Evolutionary conservation across 2,888 invertebrate genomes (phyloP).

Genomic region (Hypselothyrea guttata): DNA sequence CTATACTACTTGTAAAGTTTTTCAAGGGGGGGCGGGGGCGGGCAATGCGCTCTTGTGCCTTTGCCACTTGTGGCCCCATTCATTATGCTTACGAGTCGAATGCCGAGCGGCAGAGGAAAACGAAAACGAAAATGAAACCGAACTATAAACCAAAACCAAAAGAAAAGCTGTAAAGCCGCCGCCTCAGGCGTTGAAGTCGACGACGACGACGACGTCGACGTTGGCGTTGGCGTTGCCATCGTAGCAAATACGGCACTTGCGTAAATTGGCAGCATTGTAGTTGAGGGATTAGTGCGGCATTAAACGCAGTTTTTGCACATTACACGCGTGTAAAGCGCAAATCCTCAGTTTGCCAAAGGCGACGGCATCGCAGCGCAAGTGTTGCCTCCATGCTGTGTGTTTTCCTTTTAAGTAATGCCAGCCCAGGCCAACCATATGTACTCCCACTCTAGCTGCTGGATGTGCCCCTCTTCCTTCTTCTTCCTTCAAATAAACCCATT

Average conservation of each 20-base stretch:
- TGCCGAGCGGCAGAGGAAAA: constrained; percentile 22
- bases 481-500: not conserved
- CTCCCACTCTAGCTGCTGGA: not conserved
- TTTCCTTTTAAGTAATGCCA: constrained; percentile 57
- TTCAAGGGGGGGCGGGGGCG: constrained; percentile 11
- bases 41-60: not conserved
- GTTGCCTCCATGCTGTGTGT: constrained; percentile 29
- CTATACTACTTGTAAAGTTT: constrained; percentile 62
- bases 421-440: constrained; percentile 19
- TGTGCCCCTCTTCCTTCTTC: not conserved
- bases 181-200: constrained; percentile 32
- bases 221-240: constrained; percentile 27
- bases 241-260: constrained; percentile 66
- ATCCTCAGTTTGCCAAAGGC: constrained; percentile 56
- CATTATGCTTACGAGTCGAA: constrained; percentile 62
- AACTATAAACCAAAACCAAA: constrained; percentile 24
- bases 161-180: constrained; percentile 49
- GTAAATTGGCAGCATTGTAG: constrained; percentile 78
- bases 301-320: constrained; percentile 79
- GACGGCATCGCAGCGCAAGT: constrained; percentile 20
- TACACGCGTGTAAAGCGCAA: constrained; percentile 76
- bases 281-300: constrained; percentile 77
- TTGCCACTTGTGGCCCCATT: constrained; percentile 34
- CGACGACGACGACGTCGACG: not conserved
- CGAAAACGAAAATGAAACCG: constrained; percentile 23